Percentiles rank a stretch among this genome's conserved stretches.
Evolutionary conservation across 2,888 invertebrate genomes (phyloP).

Genomic region (Ferdinandea cuprea): DNA sequence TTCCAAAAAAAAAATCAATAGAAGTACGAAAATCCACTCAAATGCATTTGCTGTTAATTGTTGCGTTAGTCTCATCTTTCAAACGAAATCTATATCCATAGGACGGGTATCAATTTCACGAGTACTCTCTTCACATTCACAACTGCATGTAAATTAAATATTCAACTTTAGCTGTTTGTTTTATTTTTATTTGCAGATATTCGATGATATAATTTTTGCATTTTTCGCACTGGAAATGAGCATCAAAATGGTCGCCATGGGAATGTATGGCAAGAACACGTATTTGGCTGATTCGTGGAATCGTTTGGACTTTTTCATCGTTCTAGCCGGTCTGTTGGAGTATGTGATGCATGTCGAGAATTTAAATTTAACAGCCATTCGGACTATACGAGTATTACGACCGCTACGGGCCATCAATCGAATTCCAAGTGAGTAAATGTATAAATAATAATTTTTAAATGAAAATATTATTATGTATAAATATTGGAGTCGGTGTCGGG

Average conservation of each 20-base stretch:
- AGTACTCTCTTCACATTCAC: too few relatives aligned
- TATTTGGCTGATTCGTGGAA: constrained; percentile 99
- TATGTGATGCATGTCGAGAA: constrained; percentile 97
- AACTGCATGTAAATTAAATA: constrained; percentile 41
- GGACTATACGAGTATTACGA: constrained; percentile 98
- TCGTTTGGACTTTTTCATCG: constrained; percentile 98
- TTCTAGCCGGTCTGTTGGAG: constrained; percentile 95
- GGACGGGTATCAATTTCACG: background rate
- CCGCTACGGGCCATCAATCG: constrained; percentile 99
- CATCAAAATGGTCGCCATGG: constrained; percentile 99
- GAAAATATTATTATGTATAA: constrained; percentile 46
- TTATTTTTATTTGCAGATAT: constrained; percentile 86
- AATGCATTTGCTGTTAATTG: background rate
- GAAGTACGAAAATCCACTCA: background rate
- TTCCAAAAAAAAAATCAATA: constrained; percentile 21
- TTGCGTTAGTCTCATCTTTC: background rate
- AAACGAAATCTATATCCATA: background rate
- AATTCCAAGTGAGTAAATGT: constrained; percentile 95
- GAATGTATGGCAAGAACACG: constrained; percentile 95
- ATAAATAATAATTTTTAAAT: constrained; percentile 17
- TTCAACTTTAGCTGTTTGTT: constrained; percentile 39
- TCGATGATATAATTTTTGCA: constrained; percentile 99
- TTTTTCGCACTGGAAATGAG: constrained; percentile 99
- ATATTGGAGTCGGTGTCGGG: constrained; percentile 16
- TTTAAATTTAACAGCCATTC: constrained; percentile 98